These are phyloP conservation scores for Papilio xuthus DNA, from an alignment of 1,140 invertebrate species.

Conservation along the genomic window DNA sequence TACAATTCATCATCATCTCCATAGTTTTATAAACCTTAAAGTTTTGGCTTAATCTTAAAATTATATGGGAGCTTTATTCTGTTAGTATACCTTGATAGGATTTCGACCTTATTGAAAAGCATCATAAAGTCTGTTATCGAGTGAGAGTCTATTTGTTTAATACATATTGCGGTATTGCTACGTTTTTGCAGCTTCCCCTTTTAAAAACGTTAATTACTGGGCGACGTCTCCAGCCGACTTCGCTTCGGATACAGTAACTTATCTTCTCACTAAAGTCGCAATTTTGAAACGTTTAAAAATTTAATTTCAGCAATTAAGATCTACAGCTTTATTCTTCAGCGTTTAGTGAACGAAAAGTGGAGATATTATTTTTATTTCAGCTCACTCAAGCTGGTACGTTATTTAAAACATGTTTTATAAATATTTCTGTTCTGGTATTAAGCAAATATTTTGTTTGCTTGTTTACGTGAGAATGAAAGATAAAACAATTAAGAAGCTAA, in stretches of 20 bases:
- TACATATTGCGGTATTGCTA: constrained; percentile 52
- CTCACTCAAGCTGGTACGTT: neutral
- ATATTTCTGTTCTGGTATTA: neutral
- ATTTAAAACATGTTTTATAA: neutral
- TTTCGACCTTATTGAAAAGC: neutral
- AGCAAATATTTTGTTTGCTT: neutral
- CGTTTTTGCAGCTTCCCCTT: constrained; percentile 56
- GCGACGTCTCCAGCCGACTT: constrained; percentile 50
- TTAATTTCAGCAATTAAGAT: constrained; percentile 37
- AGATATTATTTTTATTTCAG: constrained; percentile 3
- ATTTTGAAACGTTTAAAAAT: constrained; percentile 33
- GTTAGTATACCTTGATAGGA: neutral
- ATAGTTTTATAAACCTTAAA: no score
- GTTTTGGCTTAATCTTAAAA: no score
- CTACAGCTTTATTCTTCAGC: constrained; percentile 33
- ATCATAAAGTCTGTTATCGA: constrained; percentile 44
- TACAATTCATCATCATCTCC: no score
- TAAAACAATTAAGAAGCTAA: neutral
- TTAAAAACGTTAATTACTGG: constrained; percentile 69
- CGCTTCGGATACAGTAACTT: constrained; percentile 43
- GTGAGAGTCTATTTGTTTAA: constrained; percentile 50
- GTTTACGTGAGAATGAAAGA: neutral
- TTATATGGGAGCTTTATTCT: neutral
- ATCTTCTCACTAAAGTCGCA: constrained; percentile 36
- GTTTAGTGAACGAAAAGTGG: constrained; percentile 1